Evolutionary conservation across 2,888 invertebrate genomes (phyloP).

Genomic region (Poecilobothrus nobilitatus): DNA sequence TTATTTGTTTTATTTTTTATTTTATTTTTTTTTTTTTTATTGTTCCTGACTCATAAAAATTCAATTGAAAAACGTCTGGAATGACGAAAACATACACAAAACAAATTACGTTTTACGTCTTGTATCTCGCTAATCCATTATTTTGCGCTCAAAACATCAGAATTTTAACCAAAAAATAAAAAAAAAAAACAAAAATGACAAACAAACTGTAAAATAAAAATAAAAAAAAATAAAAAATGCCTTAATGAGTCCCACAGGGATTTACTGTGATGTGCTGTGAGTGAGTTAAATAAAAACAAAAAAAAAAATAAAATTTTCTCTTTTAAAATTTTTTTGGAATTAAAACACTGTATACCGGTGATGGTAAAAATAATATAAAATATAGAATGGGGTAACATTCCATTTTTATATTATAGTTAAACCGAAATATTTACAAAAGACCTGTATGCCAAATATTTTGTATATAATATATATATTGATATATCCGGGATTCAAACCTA

Average conservation of each 20-base stretch:
- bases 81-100: background rate
- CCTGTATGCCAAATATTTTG: too few species aligned
- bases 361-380: too few species aligned
- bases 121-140: background rate
- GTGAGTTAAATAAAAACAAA: background rate
- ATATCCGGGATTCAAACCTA: background rate
- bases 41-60: background rate
- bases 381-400: too few species aligned
- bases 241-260: slow-evolving; percentile 4
- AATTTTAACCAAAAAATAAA: background rate
- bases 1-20: background rate
- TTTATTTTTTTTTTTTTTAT: background rate
- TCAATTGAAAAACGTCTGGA: background rate
- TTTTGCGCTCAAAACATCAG: background rate
- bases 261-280: background rate
- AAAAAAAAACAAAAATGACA: too few species aligned
- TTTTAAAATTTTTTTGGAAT: too few species aligned
- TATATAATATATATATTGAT: background rate
- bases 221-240: background rate
- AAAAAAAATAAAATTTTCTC: too few species aligned
- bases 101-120: too few species aligned
- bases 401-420: too few species aligned
- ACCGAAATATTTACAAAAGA: too few species aligned
- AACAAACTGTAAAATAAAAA: too few species aligned
- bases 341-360: too few species aligned